Base-by-base conservation (phyloP, 2,113 vertebrate species). In the Platysternon megacephalum region DNA sequence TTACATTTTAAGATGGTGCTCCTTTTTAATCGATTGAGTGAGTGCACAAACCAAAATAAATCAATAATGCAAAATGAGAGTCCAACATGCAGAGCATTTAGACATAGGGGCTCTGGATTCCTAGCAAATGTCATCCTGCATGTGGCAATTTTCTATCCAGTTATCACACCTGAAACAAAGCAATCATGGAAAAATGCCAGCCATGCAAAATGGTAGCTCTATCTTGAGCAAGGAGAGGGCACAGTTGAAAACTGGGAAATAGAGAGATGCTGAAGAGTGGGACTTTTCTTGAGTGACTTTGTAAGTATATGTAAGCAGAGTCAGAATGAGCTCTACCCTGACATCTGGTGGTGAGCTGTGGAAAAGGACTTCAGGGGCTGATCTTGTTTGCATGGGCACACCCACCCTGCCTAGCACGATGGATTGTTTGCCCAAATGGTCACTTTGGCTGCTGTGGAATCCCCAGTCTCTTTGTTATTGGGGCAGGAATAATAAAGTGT, bases 1-100 rank as follows among this genome's bases (percentile, higher is more conserved):
- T 12, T 89, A 16, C 39, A 8, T 87, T 81, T 29, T 84, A 58
- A 49, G 82, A 44, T 1, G 0, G 32, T 32, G 13, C 42, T 65
- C 12, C 61, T n/a, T 17, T 9, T 28, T 72, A 32, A 35, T 10
- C 8, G 46, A 80, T 84, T 28, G 89, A 93, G 42, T 28, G 89
- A 93, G 32, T 0, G 0, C 0, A 0, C 11, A 53, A 82, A 32
- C 46, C 74, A 48, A 46, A 74, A 91, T 78, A 48, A 0, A 9
- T 4, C 28, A 13, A 24, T 76, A 48, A 52, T 44, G 8, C 49
- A 88, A 87, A 85, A 72, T 6, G 39, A 44, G 85, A 86, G 72
- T 13, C n/a, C 28, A 89, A 52, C 11, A 12, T 44, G 24, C 42
- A 28, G 42, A 46, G 42, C 24, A 14, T 14, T 44, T 76, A 76